Base-by-base conservation (phyloP, 2,888 invertebrate genomes). In the Hecatera dysodea region DNA sequence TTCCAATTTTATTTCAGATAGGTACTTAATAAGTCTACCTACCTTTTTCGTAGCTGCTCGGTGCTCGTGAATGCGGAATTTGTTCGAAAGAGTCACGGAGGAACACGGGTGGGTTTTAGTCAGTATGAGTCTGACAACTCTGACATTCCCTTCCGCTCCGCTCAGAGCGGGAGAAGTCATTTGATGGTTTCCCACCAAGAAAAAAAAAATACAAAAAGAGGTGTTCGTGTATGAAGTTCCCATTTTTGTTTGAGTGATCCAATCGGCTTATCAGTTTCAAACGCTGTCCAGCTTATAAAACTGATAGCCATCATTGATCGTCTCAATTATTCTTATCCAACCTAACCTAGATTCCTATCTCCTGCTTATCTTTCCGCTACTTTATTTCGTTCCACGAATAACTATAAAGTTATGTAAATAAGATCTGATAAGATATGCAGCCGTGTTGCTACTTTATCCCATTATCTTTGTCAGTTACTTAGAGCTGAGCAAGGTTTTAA, bases 351-450 rank as follows among this genome's bases (percentile, higher is more conserved):
- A 24, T 64, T 19, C 24, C 15, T 27, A 48, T 55, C 42, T 46
- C n/a, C 9, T 29, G 27, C 60, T 72, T 70, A 71, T 78, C 61
- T 44, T 17, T 48, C n/a, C 9, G n/a, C 56, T 53, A 70, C 33
- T 63, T 60, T 74, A 50, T 53, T 65, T 15, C 27, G 4, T 66
- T 36, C 36, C 42, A 50, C 24, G 64, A 55, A 42, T 57, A 62
- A 57, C 56, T 61, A 50, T 29, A 50, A 22, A 29, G 29, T 50
- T 57, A 42, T 39, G 53, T 55, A 63, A 65, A 76, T 75, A 66
- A 55, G 64, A 60, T 36, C 17, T 64, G 72, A 82, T 65, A 72
- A 79, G 79, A 81, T 77, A 66, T 29, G 27, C 6, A 33, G 12
- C 22, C 9, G 24, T 55, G 44, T 39, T 17, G n/a, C 19, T 22